Base-by-base conservation (phyloP, 1,140 invertebrate species). In the Caerostris darwini region DNA sequence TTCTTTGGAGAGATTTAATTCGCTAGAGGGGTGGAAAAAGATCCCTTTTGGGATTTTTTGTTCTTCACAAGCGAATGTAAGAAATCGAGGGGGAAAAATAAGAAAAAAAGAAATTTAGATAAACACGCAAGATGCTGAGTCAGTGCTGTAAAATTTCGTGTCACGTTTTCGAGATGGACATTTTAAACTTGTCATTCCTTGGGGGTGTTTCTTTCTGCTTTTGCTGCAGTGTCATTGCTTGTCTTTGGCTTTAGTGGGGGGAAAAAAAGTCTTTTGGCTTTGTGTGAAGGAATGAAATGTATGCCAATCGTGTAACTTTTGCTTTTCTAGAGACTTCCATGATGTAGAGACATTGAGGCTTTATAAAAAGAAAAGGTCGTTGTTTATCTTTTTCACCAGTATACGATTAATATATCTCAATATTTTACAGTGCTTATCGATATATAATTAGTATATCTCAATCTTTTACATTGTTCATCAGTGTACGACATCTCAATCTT, bases 141-240 rank as follows among this genome's bases (percentile, higher is more conserved):
- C 71, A 77, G 50, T 77, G 50, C 71, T 53, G 71, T 77, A 77
- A 77, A 77, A 34, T 77, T 77, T 77, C 71, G 34, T 77, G 71
- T 77, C 71, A 77, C 71, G 71, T 77, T 50, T 53, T 77, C 3
- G 10, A 50, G 71, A 53, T 77, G 71, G 71, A 77, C 71, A 77
- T 77, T 77, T 77, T 77, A 77, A 77, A 77, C 71, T 77, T 77
- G 71, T 77, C 71, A 77, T 77, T 77, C 71, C 71, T 77, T 12
- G 6, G 71, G 34, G 71, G 71, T 77, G 71, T 77, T 77, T 77
- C 71, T 77, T 64, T 34, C 34, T 34, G 34, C 34, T 34, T 64
- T 64, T 7, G 19, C 10, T 77, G 71, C 50, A 50, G 71, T 77
- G 71, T 77, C 71, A 77, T 77, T 77, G 19, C 71, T 77, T 77